A percentile compares a stretch with the other conserved stretches of the same genome.
Conservation (phyloP, 2,888 invertebrate genomes). For the Oxycera nigricornis region DNA sequence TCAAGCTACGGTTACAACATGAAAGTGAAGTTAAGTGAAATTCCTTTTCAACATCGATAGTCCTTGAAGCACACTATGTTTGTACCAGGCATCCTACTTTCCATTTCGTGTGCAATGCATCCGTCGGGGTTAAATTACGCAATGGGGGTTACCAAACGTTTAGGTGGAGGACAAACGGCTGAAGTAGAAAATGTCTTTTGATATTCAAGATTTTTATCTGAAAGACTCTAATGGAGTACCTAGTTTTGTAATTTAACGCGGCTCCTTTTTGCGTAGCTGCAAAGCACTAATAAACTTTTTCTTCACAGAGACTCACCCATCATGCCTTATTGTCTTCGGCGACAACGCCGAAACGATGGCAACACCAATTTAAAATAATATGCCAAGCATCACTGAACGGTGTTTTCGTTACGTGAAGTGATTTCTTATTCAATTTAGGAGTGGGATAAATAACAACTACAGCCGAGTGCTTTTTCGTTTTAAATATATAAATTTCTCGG, state of each 20-base stretch:
- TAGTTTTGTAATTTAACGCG: not conserved
- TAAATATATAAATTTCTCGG: not conserved
- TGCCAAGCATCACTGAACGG: not conserved
- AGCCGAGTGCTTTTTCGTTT: not conserved
- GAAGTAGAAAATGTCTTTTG: no score
- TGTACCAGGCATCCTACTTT: no score
- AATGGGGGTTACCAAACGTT: not conserved
- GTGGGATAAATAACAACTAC: not conserved
- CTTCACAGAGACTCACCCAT: no score
- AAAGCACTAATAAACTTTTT: no score
- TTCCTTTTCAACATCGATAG: no score
- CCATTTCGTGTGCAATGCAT: not conserved
- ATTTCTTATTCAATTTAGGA: constrained; percentile 16
- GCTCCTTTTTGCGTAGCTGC: not conserved
- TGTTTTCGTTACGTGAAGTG: not conserved
- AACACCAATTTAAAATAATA: not conserved
- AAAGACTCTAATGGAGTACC: not conserved
- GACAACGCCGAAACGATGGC: not conserved
- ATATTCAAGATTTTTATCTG: not conserved
- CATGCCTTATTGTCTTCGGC: not conserved
- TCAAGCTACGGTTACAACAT: not conserved
- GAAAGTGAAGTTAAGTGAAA: not conserved
- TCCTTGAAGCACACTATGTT: no score
- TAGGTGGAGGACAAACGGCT: not conserved
- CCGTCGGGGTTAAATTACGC: not conserved